phyloP scores from a whole-genome alignment of 2,113 vertebrate species.

The Pseudorectes ferrugineus region DNA sequence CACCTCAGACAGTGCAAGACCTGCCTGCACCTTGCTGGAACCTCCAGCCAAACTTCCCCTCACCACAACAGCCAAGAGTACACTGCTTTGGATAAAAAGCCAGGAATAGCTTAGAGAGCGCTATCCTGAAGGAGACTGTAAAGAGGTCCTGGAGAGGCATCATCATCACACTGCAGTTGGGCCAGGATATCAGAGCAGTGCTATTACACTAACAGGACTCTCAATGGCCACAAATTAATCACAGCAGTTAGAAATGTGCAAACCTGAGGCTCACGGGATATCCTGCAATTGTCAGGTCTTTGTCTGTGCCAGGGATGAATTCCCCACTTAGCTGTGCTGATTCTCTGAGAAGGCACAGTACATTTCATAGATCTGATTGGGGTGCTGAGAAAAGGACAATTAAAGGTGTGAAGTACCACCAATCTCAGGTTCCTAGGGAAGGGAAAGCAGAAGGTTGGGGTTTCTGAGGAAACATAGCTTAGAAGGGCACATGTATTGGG shows the following conservation, averaged over 20 bases:
- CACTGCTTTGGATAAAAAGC: rapidly evolving
- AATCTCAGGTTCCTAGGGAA: background rate
- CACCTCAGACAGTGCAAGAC: background rate
- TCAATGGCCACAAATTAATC: background rate
- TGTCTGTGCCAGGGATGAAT: background rate
- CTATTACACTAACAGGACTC: background rate
- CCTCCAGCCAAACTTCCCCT: background rate
- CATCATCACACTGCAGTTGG: background rate
- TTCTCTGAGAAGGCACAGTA: background rate
- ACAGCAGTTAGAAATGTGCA: background rate
- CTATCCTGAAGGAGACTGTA: background rate
- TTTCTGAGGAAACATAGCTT: background rate
- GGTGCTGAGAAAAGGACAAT: background rate
- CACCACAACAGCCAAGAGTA: background rate
- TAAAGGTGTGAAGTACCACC: background rate
- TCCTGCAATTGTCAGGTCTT: background rate
- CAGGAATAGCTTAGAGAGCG: background rate
- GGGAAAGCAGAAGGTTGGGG: background rate
- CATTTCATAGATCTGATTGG: background rate
- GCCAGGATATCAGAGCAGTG: background rate
- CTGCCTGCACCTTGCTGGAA: background rate
- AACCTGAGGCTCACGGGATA: rapidly evolving
- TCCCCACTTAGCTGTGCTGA: background rate
- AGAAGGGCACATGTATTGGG: rapidly evolving
- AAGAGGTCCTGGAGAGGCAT: background rate